Conservation (phyloP, 2,113 vertebrate species). For the Bungarus multicinctus region DNA sequence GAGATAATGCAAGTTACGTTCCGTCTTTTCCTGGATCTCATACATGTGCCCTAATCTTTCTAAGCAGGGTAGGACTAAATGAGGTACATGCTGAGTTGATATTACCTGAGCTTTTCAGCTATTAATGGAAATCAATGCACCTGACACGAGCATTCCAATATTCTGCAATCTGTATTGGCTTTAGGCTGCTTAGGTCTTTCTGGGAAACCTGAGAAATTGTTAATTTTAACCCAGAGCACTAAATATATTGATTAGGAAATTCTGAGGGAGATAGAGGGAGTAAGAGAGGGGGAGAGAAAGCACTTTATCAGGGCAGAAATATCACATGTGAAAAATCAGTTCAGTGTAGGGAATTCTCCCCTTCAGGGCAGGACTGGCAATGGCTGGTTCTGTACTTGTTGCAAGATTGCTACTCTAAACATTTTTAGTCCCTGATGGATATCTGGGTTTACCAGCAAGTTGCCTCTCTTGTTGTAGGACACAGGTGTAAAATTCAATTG, state of each 20-base stretch:
- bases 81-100: neutral
- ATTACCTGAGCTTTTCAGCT: neutral
- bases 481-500: too few relatives aligned
- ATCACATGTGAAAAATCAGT: neutral
- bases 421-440: neutral
- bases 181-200: neutral
- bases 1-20: neutral
- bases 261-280: neutral
- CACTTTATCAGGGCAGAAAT: neutral
- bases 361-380: neutral
- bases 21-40: neutral
- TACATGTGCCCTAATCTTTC: neutral
- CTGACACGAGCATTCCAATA: neutral
- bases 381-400: neutral
- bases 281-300: neutral
- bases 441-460: neutral
- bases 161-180: neutral
- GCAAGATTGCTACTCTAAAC: neutral
- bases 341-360: neutral
- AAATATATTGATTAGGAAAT: neutral
- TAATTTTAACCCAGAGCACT: neutral
- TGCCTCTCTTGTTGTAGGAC: neutral
- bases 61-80: neutral
- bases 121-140: neutral
- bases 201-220: neutral